Evolutionary conservation across 1,140 invertebrate genomes (phyloP).

Genomic region (Pseudomyrmex cubaensis): DNA sequence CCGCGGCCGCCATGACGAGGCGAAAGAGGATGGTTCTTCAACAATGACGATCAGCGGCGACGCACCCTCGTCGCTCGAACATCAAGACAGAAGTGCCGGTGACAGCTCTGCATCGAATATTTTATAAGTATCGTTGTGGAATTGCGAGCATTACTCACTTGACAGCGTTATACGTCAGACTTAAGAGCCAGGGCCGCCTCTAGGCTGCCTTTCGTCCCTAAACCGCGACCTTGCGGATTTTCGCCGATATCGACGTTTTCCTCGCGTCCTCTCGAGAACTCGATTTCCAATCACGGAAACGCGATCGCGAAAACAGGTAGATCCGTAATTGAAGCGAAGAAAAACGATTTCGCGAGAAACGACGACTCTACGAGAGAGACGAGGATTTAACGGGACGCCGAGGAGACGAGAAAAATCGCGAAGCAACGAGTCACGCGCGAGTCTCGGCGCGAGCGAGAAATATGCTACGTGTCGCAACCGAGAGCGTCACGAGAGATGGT

Average conservation of each 20-base stretch:
- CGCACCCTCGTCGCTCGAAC: slow-evolving; percentile 55
- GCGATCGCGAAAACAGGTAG: too few species aligned
- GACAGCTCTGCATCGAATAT: slow-evolving; percentile 70
- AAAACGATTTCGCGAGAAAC: too few species aligned
- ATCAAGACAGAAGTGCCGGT: slow-evolving; percentile 68
- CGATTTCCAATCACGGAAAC: too few species aligned
- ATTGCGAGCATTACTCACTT: slow-evolving; percentile 76
- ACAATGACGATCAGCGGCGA: slow-evolving; percentile 39
- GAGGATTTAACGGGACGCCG: neutral
- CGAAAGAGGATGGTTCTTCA: slow-evolving; percentile 30
- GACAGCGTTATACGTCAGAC: slow-evolving; percentile 69
- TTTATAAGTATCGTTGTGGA: slow-evolving; percentile 70
- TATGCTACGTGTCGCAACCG: slow-evolving; percentile 22
- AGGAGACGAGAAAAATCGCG: slow-evolving; percentile 21
- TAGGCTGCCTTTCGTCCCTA: slow-evolving; percentile 13
- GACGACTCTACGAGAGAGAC: too few species aligned
- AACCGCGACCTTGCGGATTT: slow-evolving; percentile 24
- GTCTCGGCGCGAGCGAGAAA: neutral
- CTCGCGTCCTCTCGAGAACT: neutral
- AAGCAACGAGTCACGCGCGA: neutral
- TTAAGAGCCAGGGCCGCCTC: slow-evolving; percentile 70
- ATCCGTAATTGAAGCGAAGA: too few species aligned
- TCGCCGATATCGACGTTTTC: neutral
- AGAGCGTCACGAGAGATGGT: slow-evolving; percentile 32
- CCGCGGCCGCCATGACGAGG: neutral